Conservation (phyloP, 2,888 invertebrate species). For the Noctua comes region DNA sequence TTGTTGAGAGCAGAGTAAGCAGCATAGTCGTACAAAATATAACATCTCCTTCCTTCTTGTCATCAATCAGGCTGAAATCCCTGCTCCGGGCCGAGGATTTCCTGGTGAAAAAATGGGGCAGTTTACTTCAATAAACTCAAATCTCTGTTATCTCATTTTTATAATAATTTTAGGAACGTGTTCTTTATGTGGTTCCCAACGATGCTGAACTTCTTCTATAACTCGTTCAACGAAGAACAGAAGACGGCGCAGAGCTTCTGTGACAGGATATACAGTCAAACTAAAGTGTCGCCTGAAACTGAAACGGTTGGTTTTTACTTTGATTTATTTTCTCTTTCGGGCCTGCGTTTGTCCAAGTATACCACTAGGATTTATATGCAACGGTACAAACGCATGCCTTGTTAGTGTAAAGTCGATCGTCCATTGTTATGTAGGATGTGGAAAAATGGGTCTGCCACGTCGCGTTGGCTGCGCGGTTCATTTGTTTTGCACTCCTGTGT, state of each 20-base stretch:
- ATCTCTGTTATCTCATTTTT: background rate
- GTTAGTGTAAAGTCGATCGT: background rate
- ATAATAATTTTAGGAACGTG: conserved; percentile 77
- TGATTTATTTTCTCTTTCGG: background rate
- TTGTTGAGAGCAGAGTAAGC: background rate
- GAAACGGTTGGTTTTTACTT: conserved; percentile 48
- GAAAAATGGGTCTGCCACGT: background rate
- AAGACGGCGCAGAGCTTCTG: conserved; percentile 74
- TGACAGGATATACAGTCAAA: conserved; percentile 68
- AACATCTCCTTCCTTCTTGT: background rate
- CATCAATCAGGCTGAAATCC: background rate
- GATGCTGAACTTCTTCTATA: conserved; percentile 86
- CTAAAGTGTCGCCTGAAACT: conserved; percentile 43
- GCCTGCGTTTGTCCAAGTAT: background rate
- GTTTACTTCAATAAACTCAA: background rate
- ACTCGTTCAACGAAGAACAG: conserved; percentile 65
- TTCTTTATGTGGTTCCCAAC: conserved; percentile 89
- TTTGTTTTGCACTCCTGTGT: background rate
- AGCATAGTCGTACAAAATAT: background rate
- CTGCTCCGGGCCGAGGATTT: background rate
- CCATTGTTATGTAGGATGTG: background rate
- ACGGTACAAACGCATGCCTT: no score
- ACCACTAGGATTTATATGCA: background rate
- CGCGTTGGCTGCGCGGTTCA: background rate
- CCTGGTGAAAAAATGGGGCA: background rate